phyloP scores from a whole-genome alignment of 2,113 vertebrate genomes.

The Rhynchopsitta pachyrhyncha region DNA sequence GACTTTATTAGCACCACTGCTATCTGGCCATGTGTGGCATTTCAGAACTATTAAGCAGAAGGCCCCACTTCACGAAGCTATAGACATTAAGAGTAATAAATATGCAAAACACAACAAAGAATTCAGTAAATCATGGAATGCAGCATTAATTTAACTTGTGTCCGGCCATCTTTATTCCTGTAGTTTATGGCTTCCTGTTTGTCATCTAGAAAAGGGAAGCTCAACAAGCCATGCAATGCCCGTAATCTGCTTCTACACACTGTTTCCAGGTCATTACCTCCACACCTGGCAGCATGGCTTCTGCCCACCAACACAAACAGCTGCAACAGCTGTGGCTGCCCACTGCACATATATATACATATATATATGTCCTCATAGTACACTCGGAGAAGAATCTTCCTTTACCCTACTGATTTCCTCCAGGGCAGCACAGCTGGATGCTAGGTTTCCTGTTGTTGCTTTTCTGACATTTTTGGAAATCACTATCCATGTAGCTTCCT shows the following conservation, averaged over 20 bases:
- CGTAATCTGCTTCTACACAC: not conserved
- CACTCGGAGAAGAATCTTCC: not conserved
- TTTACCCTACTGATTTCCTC: not conserved
- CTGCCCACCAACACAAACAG: not conserved
- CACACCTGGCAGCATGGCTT: accelerated
- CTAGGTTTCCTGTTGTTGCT: not conserved
- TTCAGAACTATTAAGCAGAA: not conserved
- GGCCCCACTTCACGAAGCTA: not conserved
- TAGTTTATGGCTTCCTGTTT: not conserved
- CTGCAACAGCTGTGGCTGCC: not conserved
- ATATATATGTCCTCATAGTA: too few species aligned
- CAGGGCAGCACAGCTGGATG: not conserved
- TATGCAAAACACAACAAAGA: not conserved
- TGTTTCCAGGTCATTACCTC: not conserved
- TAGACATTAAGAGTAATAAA: not conserved
- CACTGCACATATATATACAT: not conserved
- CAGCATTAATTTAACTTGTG: not conserved
- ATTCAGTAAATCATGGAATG: not conserved
- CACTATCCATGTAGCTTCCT: not conserved
- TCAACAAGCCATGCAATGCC: not conserved
- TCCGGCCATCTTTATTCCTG: not conserved
- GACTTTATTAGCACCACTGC: not conserved
- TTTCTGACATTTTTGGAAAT: not conserved
- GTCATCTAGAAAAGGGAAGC: not conserved
- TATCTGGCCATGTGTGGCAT: not conserved